Conservation (phyloP, 1,140 invertebrate genomes). For the Eulimnadia texana region DNA sequence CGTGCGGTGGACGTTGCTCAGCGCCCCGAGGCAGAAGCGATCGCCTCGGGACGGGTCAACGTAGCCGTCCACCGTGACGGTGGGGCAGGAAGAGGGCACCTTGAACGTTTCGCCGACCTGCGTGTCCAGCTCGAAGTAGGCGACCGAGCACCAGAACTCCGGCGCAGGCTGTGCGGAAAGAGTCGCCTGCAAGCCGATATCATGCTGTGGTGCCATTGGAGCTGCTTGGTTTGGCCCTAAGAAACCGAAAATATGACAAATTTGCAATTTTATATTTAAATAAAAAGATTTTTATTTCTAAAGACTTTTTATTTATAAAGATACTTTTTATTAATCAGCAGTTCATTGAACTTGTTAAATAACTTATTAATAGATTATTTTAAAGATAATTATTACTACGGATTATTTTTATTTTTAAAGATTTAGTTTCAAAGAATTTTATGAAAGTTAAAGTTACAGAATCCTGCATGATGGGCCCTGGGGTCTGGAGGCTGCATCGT, state of each 20-base stretch:
- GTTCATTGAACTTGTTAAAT: no score
- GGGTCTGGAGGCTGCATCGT: slow-evolving; percentile 57
- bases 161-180: slow-evolving; percentile 70
- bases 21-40: slow-evolving; percentile 90
- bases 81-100: slow-evolving; percentile 81
- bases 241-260: no score
- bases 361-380: no score
- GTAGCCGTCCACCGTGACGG: slow-evolving; percentile 95
- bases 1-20: slow-evolving; percentile 96
- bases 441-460: no score
- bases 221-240: slow-evolving; percentile 26
- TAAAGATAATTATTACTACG: slow-evolving; percentile 20
- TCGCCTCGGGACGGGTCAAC: slow-evolving; percentile 95
- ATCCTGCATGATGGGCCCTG: neutral
- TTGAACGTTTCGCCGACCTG: slow-evolving; percentile 98
- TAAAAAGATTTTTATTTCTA: no score
- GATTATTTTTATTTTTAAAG: slow-evolving; percentile 5
- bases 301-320: no score
- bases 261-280: no score
- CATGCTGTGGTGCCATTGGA: slow-evolving; percentile 22
- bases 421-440: no score
- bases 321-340: no score
- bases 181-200: slow-evolving; percentile 27
- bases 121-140: slow-evolving; percentile 95
- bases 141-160: slow-evolving; percentile 98